Conservation (phyloP, 1,140 invertebrate species). For the Macrosteles quadrilineatus region DNA sequence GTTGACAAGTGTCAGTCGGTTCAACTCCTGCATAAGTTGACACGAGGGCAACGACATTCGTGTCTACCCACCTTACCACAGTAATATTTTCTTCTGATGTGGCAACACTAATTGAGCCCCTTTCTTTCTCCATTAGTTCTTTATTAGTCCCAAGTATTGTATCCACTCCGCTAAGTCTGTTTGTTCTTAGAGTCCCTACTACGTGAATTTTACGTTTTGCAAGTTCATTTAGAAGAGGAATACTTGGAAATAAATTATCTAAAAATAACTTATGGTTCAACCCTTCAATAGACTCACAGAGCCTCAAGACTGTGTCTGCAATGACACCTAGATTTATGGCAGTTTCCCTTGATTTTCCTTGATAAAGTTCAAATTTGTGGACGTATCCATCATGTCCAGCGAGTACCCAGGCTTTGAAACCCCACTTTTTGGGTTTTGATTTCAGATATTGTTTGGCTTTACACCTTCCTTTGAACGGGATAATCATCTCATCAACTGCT, state of each 20-base stretch:
- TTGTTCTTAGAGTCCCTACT: slow-evolving; percentile 12
- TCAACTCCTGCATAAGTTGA: slow-evolving; percentile 40
- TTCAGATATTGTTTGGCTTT: neutral
- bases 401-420: slow-evolving; percentile 36
- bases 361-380: slow-evolving; percentile 41
- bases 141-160: neutral
- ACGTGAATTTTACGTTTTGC: slow-evolving; percentile 1
- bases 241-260: slow-evolving; percentile 40
- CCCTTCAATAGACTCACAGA: slow-evolving; percentile 28
- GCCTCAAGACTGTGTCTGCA: slow-evolving; percentile 28
- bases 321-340: slow-evolving; percentile 23
- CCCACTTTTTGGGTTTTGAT: slow-evolving; percentile 34
- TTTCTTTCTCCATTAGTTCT: slow-evolving; percentile 34
- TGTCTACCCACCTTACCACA: slow-evolving; percentile 34
- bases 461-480: neutral
- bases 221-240: neutral
- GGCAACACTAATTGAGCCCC: slow-evolving; percentile 29
- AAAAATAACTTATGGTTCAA: slow-evolving; percentile 39
- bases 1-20: slow-evolving; percentile 32
- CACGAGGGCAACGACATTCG: slow-evolving; percentile 32
- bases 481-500: slow-evolving; percentile 7
- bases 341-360: slow-evolving; percentile 24
- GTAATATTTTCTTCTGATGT: slow-evolving; percentile 34
- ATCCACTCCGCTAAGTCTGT: neutral
- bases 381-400: slow-evolving; percentile 34